These are phyloP conservation scores for Brachynemurus nebulosus DNA, from an alignment of 2,888 invertebrate species.

Conservation along the genomic window DNA sequence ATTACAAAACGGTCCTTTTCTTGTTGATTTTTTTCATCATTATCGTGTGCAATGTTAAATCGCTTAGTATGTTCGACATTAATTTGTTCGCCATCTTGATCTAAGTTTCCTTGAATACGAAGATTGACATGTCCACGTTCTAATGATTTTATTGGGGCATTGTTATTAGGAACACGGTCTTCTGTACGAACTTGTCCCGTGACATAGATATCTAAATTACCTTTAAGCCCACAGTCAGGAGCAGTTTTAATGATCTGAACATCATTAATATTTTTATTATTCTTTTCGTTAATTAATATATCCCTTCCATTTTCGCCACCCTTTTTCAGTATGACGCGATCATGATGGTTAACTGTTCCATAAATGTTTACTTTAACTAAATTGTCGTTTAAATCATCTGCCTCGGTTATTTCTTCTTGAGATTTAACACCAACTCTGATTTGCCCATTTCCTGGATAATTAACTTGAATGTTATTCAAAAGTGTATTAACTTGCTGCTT, in stretches of 20 bases:
- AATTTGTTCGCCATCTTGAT: constrained; percentile 4
- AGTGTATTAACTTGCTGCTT: not conserved
- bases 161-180: no score
- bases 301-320: no score
- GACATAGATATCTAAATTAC: not conserved
- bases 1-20: no score
- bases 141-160: no score
- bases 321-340: no score
- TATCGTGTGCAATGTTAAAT: not conserved
- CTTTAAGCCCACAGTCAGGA: not conserved
- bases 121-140: not conserved
- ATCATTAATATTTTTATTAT: not conserved
- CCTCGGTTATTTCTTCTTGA: not conserved
- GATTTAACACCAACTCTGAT: no score
- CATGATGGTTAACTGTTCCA: not conserved
- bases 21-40: no score
- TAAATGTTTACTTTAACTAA: not conserved
- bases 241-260: not conserved
- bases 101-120: not conserved
- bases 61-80: not conserved
- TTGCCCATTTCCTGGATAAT: not conserved
- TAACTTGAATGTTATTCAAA: not conserved
- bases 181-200: not conserved
- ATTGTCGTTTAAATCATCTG: not conserved
- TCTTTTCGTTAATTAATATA: not conserved